Evolutionary conservation across 1,140 invertebrate species (phyloP).

Genomic region (Andricus grossulariae): DNA sequence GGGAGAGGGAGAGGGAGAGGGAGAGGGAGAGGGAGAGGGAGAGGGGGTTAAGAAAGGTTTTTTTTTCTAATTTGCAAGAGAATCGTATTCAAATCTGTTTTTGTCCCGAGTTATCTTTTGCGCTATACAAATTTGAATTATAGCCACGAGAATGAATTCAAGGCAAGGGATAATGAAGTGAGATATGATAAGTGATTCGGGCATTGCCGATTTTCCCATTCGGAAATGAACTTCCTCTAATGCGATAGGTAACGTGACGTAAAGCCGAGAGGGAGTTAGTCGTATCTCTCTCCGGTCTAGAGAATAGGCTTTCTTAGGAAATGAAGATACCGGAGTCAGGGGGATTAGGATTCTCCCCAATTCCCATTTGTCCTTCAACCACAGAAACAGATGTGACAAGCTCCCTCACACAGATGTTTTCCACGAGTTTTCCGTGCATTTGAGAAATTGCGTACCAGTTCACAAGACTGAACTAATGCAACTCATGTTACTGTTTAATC

Average conservation of each 20-base stretch:
- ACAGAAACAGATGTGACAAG: constrained; percentile 37
- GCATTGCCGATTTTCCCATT: constrained; percentile 27
- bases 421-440: constrained; percentile 53
- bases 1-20: no score
- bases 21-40: no score
- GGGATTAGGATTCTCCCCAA: constrained; percentile 69
- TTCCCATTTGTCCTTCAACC: constrained; percentile 61
- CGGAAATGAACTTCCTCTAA: constrained; percentile 59
- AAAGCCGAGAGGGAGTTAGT: constrained; percentile 59
- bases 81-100: no score
- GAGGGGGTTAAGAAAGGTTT: no score
- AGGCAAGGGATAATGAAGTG: constrained; percentile 34
- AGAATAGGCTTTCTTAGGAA: constrained; percentile 55
- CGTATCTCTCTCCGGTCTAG: constrained; percentile 32
- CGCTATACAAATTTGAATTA: background rate
- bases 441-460: constrained; percentile 72
- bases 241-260: constrained; percentile 70
- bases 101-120: no score
- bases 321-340: constrained; percentile 63
- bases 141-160: background rate
- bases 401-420: background rate
- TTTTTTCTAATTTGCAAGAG: no score
- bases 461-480: constrained; percentile 70
- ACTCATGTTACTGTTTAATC: constrained; percentile 71
- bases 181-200: constrained; percentile 36